Percentiles rank a stretch among this genome's conserved stretches.
Evolutionary conservation across 2,797 vertebrate species (phyloP).

Genomic region (Merluccius polli): DNA sequence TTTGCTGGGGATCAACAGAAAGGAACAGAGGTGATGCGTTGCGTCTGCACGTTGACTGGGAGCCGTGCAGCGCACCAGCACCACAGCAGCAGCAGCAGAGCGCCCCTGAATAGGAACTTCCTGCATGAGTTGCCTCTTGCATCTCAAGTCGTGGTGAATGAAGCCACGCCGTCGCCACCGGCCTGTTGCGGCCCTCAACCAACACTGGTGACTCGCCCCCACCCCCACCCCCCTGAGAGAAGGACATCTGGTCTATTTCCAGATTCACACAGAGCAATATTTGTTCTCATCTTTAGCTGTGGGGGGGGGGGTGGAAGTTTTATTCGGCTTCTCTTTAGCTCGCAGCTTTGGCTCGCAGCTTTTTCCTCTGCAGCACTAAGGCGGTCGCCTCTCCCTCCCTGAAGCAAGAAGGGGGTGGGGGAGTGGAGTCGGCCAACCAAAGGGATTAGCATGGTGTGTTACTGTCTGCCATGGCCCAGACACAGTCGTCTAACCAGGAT

Average conservation of each 20-base stretch:
- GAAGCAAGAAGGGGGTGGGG: constrained; percentile 22
- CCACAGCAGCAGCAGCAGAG: constrained; percentile 6
- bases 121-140: constrained; percentile 67
- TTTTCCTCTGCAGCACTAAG: constrained; percentile 53
- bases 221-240: constrained; percentile 44
- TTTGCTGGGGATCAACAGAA: constrained; percentile 33
- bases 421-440: constrained; percentile 61
- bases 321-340: constrained; percentile 15
- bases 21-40: constrained; percentile 51
- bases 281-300: constrained; percentile 53
- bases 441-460: constrained; percentile 66
- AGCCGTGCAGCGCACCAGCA: constrained; percentile 53
- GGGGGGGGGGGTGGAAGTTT: constrained; percentile 39
- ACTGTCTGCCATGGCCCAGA: constrained; percentile 60
- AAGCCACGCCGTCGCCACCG: background rate
- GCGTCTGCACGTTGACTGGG: constrained; percentile 50
- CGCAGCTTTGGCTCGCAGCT: constrained; percentile 52
- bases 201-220: constrained; percentile 29
- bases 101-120: constrained; percentile 69
- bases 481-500: constrained; percentile 51
- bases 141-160: constrained; percentile 67
- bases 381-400: constrained; percentile 46
- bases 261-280: constrained; percentile 46
- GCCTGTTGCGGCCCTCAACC: background rate
- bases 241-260: constrained; percentile 51